phyloP scores from a whole-genome alignment of 1,140 invertebrate species.

The Lerema accius region DNA sequence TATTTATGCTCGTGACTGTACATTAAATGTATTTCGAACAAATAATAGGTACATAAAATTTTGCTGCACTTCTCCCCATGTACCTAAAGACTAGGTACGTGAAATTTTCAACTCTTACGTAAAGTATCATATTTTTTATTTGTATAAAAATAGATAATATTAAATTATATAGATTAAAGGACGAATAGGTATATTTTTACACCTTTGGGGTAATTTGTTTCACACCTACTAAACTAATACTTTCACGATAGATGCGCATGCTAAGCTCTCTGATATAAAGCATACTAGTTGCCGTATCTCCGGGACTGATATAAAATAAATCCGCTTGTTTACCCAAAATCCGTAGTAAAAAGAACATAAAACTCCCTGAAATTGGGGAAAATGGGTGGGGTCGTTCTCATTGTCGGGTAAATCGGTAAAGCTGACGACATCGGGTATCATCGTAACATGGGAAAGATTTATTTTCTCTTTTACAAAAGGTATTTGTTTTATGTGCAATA shows the following conservation, averaged over 20 bases:
- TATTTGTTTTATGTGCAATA: background rate
- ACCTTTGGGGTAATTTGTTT: no score
- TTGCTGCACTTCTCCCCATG: no score
- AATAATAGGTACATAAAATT: no score
- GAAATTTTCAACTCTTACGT: no score
- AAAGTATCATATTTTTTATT: no score
- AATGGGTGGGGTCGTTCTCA: background rate
- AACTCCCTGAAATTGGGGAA: slow-evolving; percentile 21
- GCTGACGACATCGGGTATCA: background rate
- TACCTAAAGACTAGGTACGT: no score
- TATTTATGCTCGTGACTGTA: no score
- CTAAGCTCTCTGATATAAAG: background rate
- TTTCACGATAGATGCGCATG: background rate
- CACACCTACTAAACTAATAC: background rate
- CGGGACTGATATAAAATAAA: background rate
- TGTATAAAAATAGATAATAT: no score
- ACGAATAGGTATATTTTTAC: no score
- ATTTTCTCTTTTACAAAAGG: background rate
- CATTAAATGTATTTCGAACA: no score
- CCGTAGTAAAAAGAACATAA: slow-evolving; percentile 18
- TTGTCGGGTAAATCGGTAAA: background rate
- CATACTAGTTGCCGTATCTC: background rate
- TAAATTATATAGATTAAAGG: no score
- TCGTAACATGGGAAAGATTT: background rate
- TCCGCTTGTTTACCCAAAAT: slow-evolving; percentile 3